A percentile compares a stretch with the other conserved stretches of the same genome.
These are phyloP conservation scores for Stenodera caucasica DNA, from an alignment of 2,888 invertebrate genomes.

Conservation along the genomic window DNA sequence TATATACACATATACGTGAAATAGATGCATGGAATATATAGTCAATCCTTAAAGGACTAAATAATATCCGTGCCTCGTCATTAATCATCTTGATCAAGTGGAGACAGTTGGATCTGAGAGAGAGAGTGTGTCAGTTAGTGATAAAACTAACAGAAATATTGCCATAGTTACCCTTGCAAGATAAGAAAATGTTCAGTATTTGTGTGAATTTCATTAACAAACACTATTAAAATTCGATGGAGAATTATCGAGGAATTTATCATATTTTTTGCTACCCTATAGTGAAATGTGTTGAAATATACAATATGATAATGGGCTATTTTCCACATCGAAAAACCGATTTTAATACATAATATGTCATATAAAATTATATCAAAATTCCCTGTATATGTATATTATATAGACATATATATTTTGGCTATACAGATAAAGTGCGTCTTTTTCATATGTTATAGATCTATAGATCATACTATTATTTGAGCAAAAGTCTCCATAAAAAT, in stretches of 20 bases:
- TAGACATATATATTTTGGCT: conserved; percentile 44
- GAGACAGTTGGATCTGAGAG: conserved; percentile 43
- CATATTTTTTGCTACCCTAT: conserved; percentile 35
- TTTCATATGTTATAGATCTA: conserved; percentile 55
- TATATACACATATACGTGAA: conserved; percentile 31
- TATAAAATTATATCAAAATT: conserved; percentile 54
- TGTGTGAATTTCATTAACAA: too few species aligned
- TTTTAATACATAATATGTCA: conserved; percentile 58
- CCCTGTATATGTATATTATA: conserved; percentile 25
- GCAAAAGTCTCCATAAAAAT: conserved; percentile 52
- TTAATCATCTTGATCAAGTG: conserved; percentile 50
- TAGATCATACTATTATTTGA: conserved; percentile 52
- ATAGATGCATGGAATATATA: conserved; percentile 43
- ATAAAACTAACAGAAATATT: conserved; percentile 36
- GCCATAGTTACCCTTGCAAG: conserved; percentile 19
- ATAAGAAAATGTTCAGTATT: too few species aligned
- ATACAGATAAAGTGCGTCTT: conserved; percentile 49
- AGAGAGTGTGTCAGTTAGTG: conserved; percentile 43
- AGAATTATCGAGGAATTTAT: too few species aligned
- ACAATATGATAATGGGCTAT: conserved; percentile 55
- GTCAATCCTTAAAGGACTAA: conserved; percentile 41
- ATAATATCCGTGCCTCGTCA: conserved; percentile 48
- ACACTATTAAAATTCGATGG: too few species aligned
- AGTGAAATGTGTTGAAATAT: conserved; percentile 44
- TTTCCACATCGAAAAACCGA: conserved; percentile 57